phyloP scores from a whole-genome alignment of 2,888 invertebrate species.

The Lochmaea crataegi region DNA sequence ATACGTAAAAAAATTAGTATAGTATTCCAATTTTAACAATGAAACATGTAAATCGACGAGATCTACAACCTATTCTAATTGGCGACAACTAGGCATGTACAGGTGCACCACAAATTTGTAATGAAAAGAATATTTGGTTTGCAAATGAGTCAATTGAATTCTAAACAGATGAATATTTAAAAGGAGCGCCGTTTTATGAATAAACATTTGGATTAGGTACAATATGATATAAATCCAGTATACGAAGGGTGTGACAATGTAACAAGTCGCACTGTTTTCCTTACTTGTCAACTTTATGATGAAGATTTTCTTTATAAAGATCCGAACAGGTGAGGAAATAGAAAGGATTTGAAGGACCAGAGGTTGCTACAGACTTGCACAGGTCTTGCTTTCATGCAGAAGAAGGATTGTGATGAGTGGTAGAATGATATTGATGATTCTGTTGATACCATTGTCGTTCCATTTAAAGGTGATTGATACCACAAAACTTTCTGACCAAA shows the following conservation, averaged over 20 bases:
- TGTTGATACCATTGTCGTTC: no score
- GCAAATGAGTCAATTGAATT: conserved; percentile 26
- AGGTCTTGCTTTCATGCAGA: no score
- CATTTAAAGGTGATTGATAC: no score
- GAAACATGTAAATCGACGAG: background rate
- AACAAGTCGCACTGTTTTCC: no score
- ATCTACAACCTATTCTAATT: conserved; percentile 22
- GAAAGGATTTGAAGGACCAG: no score
- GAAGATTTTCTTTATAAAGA: background rate
- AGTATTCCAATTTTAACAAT: background rate
- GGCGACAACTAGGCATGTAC: conserved; percentile 3
- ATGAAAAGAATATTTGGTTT: conserved; percentile 23
- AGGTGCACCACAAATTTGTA: conserved; percentile 23
- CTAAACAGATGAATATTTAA: conserved; percentile 8
- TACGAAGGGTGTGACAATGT: background rate
- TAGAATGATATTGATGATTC: no score
- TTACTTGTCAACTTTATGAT: background rate
- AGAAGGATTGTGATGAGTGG: no score
- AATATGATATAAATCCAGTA: conserved; percentile 5
- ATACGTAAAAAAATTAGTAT: background rate
- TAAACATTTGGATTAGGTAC: conserved; percentile 7
- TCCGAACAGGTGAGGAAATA: no score
- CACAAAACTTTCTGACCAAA: no score
- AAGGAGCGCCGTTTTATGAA: conserved; percentile 4
- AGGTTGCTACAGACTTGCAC: no score